A percentile compares a stretch with the other conserved stretches of the same genome.
Evolutionary conservation across 2,888 invertebrate species (phyloP).

Genomic region (Yponomeuta sedellus): DNA sequence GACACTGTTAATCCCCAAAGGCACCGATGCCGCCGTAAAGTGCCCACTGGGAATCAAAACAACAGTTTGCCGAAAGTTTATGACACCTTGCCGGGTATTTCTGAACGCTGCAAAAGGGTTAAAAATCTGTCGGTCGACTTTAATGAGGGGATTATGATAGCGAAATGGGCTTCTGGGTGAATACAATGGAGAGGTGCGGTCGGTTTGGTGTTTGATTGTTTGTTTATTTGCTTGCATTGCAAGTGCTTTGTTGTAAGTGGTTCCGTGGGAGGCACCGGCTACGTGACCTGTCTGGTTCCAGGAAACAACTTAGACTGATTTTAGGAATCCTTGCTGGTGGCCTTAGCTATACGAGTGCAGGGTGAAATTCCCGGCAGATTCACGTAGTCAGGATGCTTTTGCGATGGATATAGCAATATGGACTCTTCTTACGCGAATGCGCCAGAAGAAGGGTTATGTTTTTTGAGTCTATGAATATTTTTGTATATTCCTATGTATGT

Average conservation of each 20-base stretch:
- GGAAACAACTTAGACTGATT: too few species aligned
- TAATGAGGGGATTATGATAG: conserved; percentile 7
- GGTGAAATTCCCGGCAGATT: too few species aligned
- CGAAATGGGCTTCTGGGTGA: conserved; percentile 1
- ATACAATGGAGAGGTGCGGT: neutral
- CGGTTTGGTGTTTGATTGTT: neutral
- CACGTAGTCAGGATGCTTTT: too few species aligned
- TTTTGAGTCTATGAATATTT: too few species aligned
- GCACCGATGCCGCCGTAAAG: neutral
- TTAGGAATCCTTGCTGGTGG: too few species aligned
- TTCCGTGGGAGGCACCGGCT: neutral
- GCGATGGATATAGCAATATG: too few species aligned
- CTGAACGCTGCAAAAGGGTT: neutral
- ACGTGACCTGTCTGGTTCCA: neutral
- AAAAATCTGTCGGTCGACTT: conserved; percentile 3
- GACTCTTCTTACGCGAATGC: too few species aligned
- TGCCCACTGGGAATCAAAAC: neutral
- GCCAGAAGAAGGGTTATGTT: too few species aligned
- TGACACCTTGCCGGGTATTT: neutral
- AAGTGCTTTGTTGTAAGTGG: neutral
- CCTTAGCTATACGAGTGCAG: too few species aligned
- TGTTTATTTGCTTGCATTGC: neutral
- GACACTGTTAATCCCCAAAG: neutral
- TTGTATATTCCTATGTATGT: too few species aligned
- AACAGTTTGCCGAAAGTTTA: neutral